These are phyloP conservation scores for Nannoperca australis DNA, from an alignment of 2,797 vertebrate genomes.

Conservation along the genomic window DNA sequence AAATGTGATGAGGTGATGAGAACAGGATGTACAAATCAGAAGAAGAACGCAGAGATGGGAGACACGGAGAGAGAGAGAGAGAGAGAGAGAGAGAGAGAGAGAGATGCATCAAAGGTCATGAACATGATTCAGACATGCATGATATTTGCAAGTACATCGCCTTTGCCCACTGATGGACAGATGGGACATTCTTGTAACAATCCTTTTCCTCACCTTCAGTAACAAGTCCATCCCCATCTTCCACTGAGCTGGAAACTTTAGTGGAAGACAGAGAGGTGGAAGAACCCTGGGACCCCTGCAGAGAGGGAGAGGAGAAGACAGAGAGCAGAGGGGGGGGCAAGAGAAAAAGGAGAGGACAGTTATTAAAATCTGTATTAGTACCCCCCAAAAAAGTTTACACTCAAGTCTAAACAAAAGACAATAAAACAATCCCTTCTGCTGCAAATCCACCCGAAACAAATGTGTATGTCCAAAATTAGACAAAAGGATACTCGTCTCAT, in stretches of 20 bases:
- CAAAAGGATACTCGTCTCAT: conserved; percentile 23
- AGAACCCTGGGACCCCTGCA: conserved; percentile 92
- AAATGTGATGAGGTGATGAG: conserved; percentile 7
- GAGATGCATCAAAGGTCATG: conserved; percentile 51
- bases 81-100: conserved; percentile 6
- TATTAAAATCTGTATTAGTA: not conserved
- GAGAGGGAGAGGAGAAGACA: conserved; percentile 32
- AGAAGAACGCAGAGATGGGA: not conserved
- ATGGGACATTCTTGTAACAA: not conserved
- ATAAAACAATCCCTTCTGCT: conserved; percentile 4
- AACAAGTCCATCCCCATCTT: conserved; percentile 87
- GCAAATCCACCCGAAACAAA: conserved; percentile 8
- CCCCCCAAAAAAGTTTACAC: conserved; percentile 17
- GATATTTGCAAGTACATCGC: conserved; percentile 49
- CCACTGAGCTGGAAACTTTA: conserved; percentile 92
- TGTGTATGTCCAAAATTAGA: conserved; percentile 26
- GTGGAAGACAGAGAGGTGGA: conserved; percentile 92
- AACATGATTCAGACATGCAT: conserved; percentile 55
- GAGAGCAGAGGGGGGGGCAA: not conserved
- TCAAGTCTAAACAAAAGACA: not conserved
- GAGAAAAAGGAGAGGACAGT: not conserved
- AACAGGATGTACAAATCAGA: conserved; percentile 41
- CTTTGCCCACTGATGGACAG: conserved; percentile 14
- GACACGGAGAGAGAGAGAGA: not conserved
- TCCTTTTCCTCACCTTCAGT: conserved; percentile 87